These are phyloP conservation scores for Neocrepidodera transversa DNA, from an alignment of 2,888 invertebrate species.

Conservation along the genomic window DNA sequence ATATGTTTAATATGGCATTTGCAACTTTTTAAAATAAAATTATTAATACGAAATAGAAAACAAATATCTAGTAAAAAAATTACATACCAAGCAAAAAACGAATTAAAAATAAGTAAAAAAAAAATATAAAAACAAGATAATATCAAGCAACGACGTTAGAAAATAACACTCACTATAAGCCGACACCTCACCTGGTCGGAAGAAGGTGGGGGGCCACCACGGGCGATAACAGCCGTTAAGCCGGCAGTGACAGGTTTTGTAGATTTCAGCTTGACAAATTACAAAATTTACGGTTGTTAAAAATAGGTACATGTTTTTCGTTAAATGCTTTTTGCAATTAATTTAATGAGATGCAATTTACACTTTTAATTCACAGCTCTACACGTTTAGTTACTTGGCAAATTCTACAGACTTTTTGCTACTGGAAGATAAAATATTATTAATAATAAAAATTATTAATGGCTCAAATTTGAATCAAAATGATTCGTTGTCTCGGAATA, in stretches of 20 bases:
- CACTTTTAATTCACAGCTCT: background rate
- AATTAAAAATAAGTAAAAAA: no score
- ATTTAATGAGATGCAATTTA: background rate
- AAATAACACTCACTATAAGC: constrained; percentile 38
- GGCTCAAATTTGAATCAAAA: no score
- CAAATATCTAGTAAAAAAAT: no score
- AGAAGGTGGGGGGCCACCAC: constrained; percentile 65
- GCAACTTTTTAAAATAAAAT: no score
- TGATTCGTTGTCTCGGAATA: no score
- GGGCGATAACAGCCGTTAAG: constrained; percentile 62
- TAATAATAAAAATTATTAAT: no score
- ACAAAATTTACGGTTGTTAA: constrained; percentile 43
- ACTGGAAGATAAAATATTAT: no score
- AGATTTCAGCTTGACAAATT: constrained; percentile 61
- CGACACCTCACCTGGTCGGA: constrained; percentile 66
- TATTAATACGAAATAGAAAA: no score
- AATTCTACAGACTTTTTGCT: no score
- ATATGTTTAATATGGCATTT: no score
- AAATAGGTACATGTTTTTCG: background rate
- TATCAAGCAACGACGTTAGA: constrained; percentile 38
- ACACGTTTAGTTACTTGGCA: no score
- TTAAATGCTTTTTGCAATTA: background rate
- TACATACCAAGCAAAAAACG: no score
- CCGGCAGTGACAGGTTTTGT: constrained; percentile 64
- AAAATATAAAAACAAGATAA: constrained; percentile 24